A percentile compares a stretch with the other conserved stretches of the same genome.
These are phyloP conservation scores for Chrosomus eos DNA, from an alignment of 2,797 vertebrate genomes.

Conservation along the genomic window DNA sequence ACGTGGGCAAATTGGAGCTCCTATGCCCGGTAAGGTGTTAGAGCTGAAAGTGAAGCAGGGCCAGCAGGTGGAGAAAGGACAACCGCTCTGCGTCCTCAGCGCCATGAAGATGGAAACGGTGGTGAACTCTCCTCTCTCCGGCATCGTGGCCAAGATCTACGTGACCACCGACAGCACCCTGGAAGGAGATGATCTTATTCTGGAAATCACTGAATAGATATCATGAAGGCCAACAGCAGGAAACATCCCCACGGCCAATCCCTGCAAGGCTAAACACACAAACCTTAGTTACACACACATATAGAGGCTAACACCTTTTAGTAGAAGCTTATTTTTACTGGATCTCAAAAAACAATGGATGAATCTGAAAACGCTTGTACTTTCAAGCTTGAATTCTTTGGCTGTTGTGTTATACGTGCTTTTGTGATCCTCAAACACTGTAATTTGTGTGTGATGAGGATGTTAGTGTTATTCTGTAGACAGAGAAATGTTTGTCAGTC, in stretches of 20 bases:
- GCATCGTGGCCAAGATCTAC: constrained; percentile 82
- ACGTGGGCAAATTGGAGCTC: constrained; percentile 92
- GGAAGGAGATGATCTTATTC: constrained; percentile 92
- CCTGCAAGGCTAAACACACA: constrained; percentile 22
- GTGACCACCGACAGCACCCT: constrained; percentile 82
- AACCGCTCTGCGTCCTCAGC: constrained; percentile 91
- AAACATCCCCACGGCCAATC: constrained; percentile 8
- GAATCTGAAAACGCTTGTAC: constrained; percentile 25
- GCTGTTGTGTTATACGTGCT: constrained; percentile 17
- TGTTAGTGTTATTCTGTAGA: constrained; percentile 36
- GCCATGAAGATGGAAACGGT: constrained; percentile 99
- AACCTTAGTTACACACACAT: background rate
- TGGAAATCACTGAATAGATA: constrained; percentile 83
- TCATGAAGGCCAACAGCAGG: constrained; percentile 18
- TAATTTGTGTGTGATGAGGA: constrained; percentile 42
- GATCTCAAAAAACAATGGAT: background rate
- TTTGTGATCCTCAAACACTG: constrained; percentile 47
- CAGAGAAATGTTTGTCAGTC: constrained; percentile 34
- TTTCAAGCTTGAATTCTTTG: background rate
- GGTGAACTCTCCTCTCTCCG: constrained; percentile 88
- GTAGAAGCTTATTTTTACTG: constrained; percentile 21
- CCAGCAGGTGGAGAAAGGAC: constrained; percentile 85
- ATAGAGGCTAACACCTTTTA: background rate
- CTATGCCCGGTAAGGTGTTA: constrained; percentile 94
- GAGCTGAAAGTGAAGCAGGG: constrained; percentile 87